Percentiles rank a stretch among this genome's conserved stretches.
Evolutionary conservation across 2,888 invertebrate species (phyloP).

Genomic region (Netelia virgata): DNA sequence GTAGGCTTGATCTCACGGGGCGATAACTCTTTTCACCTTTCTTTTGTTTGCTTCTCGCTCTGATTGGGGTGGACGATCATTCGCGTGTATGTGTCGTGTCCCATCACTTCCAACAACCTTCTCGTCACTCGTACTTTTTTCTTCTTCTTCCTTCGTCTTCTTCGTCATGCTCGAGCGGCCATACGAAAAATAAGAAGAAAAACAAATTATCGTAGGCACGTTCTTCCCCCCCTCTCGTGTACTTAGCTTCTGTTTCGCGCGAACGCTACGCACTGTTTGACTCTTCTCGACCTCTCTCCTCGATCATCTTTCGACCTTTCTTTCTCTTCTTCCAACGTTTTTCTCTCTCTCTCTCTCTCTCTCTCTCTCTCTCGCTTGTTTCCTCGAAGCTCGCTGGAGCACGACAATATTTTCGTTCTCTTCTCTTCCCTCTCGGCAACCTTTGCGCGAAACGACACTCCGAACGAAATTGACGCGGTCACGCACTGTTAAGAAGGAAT

Average conservation of each 20-base stretch:
- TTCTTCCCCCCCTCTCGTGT: not conserved
- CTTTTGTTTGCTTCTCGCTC: slow-evolving; percentile 84
- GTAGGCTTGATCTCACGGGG: slow-evolving; percentile 78
- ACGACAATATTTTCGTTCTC: slow-evolving; percentile 36
- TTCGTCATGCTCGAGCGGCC: slow-evolving; percentile 50
- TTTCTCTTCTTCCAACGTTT: slow-evolving; percentile 3
- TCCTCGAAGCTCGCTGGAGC: slow-evolving; percentile 30
- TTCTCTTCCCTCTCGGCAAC: slow-evolving; percentile 23
- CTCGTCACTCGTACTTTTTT: slow-evolving; percentile 69
- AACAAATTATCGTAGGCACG: slow-evolving; percentile 2
- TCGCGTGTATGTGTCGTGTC: slow-evolving; percentile 49
- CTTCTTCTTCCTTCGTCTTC: slow-evolving; percentile 3
- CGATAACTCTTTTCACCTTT: slow-evolving; percentile 84
- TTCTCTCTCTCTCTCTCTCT: slow-evolving; percentile 43
- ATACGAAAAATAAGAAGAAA: slow-evolving; percentile 16
- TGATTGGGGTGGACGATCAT: slow-evolving; percentile 80
- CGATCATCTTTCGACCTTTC: slow-evolving; percentile 51
- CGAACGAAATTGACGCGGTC: slow-evolving; percentile 1
- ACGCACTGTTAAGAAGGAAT: slow-evolving; percentile 38
- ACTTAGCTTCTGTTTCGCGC: slow-evolving; percentile 59
- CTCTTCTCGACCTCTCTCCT: slow-evolving; percentile 68
- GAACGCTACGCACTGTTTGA: slow-evolving; percentile 59
- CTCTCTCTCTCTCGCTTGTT: slow-evolving; percentile 40
- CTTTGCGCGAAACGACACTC: slow-evolving; percentile 17
- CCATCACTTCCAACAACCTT: slow-evolving; percentile 57